Evolutionary conservation across 2,113 vertebrate species (phyloP), one percentile per base, ranked within the genome.

Genomic region (Oryzias woworae): DNA sequence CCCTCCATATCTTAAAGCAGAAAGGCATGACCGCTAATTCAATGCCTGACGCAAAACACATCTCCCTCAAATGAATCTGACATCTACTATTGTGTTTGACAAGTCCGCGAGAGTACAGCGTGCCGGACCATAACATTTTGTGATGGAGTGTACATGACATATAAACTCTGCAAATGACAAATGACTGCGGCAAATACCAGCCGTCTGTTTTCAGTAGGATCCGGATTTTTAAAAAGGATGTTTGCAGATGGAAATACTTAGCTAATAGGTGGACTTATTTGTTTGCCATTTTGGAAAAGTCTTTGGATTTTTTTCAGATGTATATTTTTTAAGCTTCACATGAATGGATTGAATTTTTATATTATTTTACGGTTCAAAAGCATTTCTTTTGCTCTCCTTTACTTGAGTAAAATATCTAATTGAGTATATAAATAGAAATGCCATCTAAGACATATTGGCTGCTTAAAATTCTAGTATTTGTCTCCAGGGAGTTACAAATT

Each of bases 1-100:
- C 69, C 66, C 43, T 6, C 20, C 24, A 42, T 69, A 69, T 59
- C 63, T 71, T 64, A 52, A 65, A 74, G 70, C 56, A 71, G 57
- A 64, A 20, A 44, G 44, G 58, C 69, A 64, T 57, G 70, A 12
- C 69, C 53, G 75, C 65, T 78, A 70, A 80, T 85, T 71, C 59
- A 13, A 42, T 31, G 14, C 67, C 66, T 51, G 73, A 36, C 16
- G 13, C 65, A 71, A 36, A 64, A 54, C 64, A 69, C 71, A 68
- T 79, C 73, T 59, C 62, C 16, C 48, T 69, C 36, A 58, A 69
- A 69, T 68, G 4, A 69, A 80, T 53, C 36, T 68, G 76, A 82
- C 65, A 22, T 67, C 48, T 13, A 6, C 55, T 14, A 20, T n/a
- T 47, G 51, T 71, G 71, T 78, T 80, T 81, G 74, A 83, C 74